Evolutionary conservation across 2,888 invertebrate species (phyloP).

Genomic region (Machimus atricapillus): DNA sequence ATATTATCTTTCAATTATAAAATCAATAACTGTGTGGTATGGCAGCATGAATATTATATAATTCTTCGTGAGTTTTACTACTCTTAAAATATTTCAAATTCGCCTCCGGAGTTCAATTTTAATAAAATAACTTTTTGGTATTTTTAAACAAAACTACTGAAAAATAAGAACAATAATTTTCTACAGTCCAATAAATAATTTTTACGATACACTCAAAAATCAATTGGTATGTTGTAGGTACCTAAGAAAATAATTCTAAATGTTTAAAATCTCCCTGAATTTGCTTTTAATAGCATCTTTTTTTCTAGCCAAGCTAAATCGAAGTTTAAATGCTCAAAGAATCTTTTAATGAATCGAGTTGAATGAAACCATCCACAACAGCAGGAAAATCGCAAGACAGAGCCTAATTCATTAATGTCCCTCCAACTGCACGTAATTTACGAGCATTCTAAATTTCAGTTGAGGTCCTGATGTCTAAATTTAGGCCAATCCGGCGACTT

Average conservation of each 20-base stretch:
- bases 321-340: background rate
- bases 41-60: no score
- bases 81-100: no score
- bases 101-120: no score
- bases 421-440: background rate
- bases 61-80: no score
- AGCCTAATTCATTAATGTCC: slow-evolving; percentile 17
- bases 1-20: no score
- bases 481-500: slow-evolving; percentile 10
- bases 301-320: background rate
- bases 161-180: no score
- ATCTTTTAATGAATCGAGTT: slow-evolving; percentile 14
- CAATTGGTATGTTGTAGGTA: background rate
- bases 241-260: background rate
- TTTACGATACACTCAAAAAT: no score
- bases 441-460: background rate
- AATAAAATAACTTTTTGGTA: no score
- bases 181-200: no score
- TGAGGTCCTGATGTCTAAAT: slow-evolving; percentile 14
- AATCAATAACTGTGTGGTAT: no score
- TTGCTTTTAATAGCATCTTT: no score
- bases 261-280: background rate
- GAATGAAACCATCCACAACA: background rate
- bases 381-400: background rate
- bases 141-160: no score